Percentiles rank a stretch among this genome's conserved stretches.
Evolutionary conservation across 2,797 vertebrate species (phyloP).

Genomic region (Coreius guichenoti): DNA sequence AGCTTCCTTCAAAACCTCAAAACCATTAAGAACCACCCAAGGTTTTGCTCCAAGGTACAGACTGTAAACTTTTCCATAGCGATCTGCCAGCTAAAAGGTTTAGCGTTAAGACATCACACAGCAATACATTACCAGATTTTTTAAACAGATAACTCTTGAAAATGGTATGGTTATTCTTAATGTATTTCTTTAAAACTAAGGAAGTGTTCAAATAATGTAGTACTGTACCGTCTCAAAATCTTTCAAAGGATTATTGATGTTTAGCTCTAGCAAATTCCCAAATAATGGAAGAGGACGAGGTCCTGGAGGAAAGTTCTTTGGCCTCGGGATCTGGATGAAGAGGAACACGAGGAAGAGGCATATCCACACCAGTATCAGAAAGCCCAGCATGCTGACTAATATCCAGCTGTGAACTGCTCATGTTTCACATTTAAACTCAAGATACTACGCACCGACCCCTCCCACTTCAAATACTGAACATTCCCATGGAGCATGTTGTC

Average conservation of each 20-base stretch:
- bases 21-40: slow-evolving; percentile 73
- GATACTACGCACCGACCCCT: not conserved
- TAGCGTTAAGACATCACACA: not conserved
- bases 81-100: slow-evolving; percentile 66
- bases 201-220: not conserved
- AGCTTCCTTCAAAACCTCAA: slow-evolving; percentile 78
- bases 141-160: not conserved
- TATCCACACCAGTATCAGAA: slow-evolving; percentile 53
- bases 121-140: not conserved
- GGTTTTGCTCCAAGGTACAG: slow-evolving; percentile 71
- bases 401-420: not conserved
- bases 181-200: not conserved
- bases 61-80: slow-evolving; percentile 75
- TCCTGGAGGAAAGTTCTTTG: slow-evolving; percentile 67
- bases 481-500: not conserved
- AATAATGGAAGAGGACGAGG: slow-evolving; percentile 61
- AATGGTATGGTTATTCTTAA: not conserved
- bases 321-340: slow-evolving; percentile 51
- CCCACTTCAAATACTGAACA: slow-evolving; percentile 11
- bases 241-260: slow-evolving; percentile 58
- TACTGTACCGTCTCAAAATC: slow-evolving; percentile 61
- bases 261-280: slow-evolving; percentile 62
- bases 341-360: slow-evolving; percentile 58
- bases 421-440: not conserved
- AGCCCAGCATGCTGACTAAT: slow-evolving; percentile 57